Percentiles rank a stretch among this genome's conserved stretches.
Conservation (phyloP, 2,888 invertebrate genomes). For the Caenorhabditis becei region DNA sequence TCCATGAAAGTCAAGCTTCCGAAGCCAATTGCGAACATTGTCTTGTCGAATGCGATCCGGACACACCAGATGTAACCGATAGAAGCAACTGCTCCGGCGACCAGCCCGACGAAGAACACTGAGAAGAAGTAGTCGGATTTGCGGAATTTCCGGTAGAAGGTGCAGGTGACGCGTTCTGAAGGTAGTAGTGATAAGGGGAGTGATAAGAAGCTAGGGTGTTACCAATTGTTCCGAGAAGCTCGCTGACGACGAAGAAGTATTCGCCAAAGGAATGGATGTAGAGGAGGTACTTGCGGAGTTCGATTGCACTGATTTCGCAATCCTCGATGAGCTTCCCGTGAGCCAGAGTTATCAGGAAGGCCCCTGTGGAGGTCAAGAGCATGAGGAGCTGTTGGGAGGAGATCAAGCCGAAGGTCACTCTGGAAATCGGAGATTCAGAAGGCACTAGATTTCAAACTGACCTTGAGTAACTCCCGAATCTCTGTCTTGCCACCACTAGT, state of each 20-base stretch:
- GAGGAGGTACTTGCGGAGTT: constrained; percentile 18
- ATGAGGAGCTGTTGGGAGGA: constrained; percentile 29
- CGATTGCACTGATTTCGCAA: constrained; percentile 29
- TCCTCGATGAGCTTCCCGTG: constrained; percentile 47
- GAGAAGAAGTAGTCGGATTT: constrained; percentile 3
- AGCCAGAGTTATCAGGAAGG: constrained; percentile 25
- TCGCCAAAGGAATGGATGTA: constrained; percentile 44
- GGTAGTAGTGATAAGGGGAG: not conserved
- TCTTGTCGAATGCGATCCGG: constrained; percentile 18
- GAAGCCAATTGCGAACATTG: constrained; percentile 33
- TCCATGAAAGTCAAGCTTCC: constrained; percentile 47
- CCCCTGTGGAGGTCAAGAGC: constrained; percentile 30
- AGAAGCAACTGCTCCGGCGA: not conserved
- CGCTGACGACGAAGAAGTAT: constrained; percentile 45
- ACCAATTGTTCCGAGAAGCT: constrained; percentile 32
- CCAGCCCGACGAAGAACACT: not conserved
- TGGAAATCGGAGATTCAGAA: too few relatives aligned
- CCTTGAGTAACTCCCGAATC: constrained; percentile 32
- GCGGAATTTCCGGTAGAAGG: constrained; percentile 6
- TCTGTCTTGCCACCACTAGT: not conserved
- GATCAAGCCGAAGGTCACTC: constrained; percentile 15
- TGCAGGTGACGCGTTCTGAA: constrained; percentile 29
- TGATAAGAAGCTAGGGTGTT: not conserved
- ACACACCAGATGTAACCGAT: constrained; percentile 26
- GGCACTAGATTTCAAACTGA: not conserved